Percentiles rank a stretch among this genome's conserved stretches.
These are phyloP conservation scores for Microtus montanus DNA, from an alignment of 2,113 vertebrate species.

Conservation along the genomic window DNA sequence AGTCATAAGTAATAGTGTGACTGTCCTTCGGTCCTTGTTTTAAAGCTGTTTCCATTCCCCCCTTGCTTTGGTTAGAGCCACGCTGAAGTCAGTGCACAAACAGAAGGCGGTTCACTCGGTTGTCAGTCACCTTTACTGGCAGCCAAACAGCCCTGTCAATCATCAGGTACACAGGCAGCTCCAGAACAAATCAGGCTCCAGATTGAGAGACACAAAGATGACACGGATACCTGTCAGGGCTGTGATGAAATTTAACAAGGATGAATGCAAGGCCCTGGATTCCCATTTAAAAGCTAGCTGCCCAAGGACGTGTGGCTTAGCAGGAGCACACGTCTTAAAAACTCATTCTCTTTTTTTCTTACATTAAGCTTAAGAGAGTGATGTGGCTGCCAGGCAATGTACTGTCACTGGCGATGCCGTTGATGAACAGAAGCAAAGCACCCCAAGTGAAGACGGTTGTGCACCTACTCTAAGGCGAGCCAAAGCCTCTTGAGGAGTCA, in stretches of 20 bases:
- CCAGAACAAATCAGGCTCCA: conserved; percentile 22
- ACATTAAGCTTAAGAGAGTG: conserved; percentile 27
- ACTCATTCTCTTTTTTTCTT: neutral
- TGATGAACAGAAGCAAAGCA: neutral
- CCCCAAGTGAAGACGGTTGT: neutral
- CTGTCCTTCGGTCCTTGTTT: neutral
- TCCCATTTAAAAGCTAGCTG: conserved; percentile 26
- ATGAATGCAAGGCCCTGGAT: conserved; percentile 58
- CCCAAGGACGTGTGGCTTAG: conserved; percentile 41
- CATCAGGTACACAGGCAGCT: neutral
- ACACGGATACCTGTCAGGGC: conserved; percentile 37
- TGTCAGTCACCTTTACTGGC: neutral
- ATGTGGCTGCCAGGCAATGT: neutral
- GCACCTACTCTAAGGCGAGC: fast-evolving
- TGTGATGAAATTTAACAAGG: conserved; percentile 54
- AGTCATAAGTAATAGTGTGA: neutral
- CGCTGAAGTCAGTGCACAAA: neutral
- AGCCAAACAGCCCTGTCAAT: neutral
- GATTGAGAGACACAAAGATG: neutral
- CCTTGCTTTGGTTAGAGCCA: neutral
- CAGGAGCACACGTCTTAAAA: neutral
- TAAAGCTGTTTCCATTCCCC: neutral
- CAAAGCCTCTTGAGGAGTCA: neutral
- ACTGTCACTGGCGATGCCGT: neutral
- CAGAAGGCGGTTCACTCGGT: fast-evolving